Evolutionary conservation across 2,113 vertebrate species (phyloP).

Genomic region (Cyprinodon variegatus): DNA sequence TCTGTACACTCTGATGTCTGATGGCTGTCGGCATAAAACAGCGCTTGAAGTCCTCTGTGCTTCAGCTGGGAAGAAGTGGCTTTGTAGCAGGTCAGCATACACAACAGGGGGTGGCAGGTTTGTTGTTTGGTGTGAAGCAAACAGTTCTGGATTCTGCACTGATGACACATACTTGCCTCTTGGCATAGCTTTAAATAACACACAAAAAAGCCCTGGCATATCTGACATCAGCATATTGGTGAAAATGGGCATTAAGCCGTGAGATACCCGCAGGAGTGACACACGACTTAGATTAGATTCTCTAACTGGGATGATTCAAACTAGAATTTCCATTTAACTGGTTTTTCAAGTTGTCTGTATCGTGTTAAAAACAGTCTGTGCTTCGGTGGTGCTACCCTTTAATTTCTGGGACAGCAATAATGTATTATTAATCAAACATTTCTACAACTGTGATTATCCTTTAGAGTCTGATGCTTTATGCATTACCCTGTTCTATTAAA

Average conservation of each 20-base stretch:
- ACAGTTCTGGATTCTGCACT: constrained; percentile 50
- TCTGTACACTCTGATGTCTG: constrained; percentile 43
- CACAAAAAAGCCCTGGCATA: constrained; percentile 39
- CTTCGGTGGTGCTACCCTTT: background rate
- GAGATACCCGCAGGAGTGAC: constrained; percentile 38
- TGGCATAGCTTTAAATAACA: constrained; percentile 52
- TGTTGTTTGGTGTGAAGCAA: constrained; percentile 58
- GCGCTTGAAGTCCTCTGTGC: constrained; percentile 40
- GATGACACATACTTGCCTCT: constrained; percentile 56
- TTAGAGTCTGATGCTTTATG: background rate
- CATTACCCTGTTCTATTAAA: background rate
- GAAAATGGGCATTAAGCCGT: constrained; percentile 20
- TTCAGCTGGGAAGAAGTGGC: constrained; percentile 47
- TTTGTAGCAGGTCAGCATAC: constrained; percentile 63
- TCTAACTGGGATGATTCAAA: constrained; percentile 8
- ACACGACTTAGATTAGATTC: constrained; percentile 22
- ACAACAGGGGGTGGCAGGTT: constrained; percentile 51
- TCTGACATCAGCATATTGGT: constrained; percentile 55
- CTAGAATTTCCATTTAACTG: background rate
- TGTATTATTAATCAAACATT: background rate
- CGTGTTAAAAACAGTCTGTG: background rate
- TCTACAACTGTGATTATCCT: background rate
- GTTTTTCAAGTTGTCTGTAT: background rate
- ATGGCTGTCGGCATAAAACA: constrained; percentile 51
- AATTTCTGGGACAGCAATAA: background rate